Base-by-base conservation (phyloP, 92 coral and sea anemone species). In the Scolanthus callimorphus region DNA sequence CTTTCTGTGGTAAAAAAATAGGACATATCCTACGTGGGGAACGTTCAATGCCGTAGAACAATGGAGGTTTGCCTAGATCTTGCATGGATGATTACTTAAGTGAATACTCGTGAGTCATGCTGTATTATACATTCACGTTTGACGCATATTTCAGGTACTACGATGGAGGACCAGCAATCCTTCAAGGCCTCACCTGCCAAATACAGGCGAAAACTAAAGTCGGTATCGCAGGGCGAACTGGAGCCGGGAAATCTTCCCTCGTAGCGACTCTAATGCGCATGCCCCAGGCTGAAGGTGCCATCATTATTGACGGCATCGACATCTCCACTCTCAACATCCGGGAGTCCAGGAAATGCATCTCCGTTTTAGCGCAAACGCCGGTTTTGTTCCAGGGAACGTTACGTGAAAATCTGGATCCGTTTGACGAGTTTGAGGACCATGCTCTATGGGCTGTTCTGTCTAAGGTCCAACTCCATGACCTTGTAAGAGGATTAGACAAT, bases 231-330 rank as follows among this genome's bases (percentile, higher is more conserved):
- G 52, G 52, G 12, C 8, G 52, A 46, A 46, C 52, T 6, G 52
- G 52, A 4, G 22, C 17, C 23, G 52, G 52, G 19, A 46, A 46
- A 20, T 46, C 52, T 10, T 10, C 52, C 19, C 12, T 46, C 23
- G 52, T 46, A 4, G 52, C 52, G 23, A 21, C 52, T 4, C 22
- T 46, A 46, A 11, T 46, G 52, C 52, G 52, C 52, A 46, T 46
- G 52, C 52, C 52, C 17, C 11, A 46, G 22, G 52, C 52, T 6
- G 52, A 46, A 9, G 52, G 52, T 4, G 17, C 11, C 4, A 46
- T 46, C 8, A 9, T 20, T 19, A 19, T 46, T 21, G 52, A 46
- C 15, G 41, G 41, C 6, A 34, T 34, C 6, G 41, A 34, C 15
- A 34, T 34, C 15, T 34, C 41, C 6, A 34, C 41, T 34, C 8